A percentile compares a stretch with the other conserved stretches of the same genome.
Conservation (phyloP, 2,113 vertebrate species). For the Mohoua ochrocephala region DNA sequence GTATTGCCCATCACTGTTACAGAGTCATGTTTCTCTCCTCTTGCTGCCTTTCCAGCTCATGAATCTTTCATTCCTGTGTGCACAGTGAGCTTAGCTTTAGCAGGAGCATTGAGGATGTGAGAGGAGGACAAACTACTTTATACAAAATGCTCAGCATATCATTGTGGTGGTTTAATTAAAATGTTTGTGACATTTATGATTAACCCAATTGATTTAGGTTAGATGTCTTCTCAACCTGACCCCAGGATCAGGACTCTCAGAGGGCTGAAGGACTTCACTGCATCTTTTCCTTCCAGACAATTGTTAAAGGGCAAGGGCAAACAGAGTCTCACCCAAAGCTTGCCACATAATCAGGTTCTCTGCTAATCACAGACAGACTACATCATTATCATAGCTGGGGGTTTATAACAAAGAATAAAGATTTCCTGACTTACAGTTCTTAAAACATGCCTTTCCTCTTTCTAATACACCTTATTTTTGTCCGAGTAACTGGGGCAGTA, state of each 20-base stretch:
- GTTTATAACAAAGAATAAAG: neutral
- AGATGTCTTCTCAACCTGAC: neutral
- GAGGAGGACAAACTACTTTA: neutral
- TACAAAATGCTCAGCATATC: neutral
- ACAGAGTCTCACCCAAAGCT: neutral
- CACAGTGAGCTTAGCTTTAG: neutral
- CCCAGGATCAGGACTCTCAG: neutral
- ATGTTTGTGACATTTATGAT: neutral
- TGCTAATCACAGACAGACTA: neutral
- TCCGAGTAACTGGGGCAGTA: fast-evolving
- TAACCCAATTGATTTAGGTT: neutral
- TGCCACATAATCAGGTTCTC: neutral
- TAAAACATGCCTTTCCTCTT: neutral
- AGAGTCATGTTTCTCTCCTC: neutral
- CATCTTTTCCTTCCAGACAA: neutral
- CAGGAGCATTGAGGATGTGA: neutral
- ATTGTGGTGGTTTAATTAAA: neutral
- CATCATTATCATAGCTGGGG: neutral
- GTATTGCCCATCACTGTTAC: neutral
- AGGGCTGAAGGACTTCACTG: neutral
- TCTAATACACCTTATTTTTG: neutral
- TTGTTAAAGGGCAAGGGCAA: neutral
- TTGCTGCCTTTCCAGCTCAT: neutral
- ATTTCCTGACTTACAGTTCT: neutral
- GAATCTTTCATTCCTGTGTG: neutral